Evolutionary conservation across 2,797 vertebrate species (phyloP).

Genomic region (Allobates femoralis): DNA sequence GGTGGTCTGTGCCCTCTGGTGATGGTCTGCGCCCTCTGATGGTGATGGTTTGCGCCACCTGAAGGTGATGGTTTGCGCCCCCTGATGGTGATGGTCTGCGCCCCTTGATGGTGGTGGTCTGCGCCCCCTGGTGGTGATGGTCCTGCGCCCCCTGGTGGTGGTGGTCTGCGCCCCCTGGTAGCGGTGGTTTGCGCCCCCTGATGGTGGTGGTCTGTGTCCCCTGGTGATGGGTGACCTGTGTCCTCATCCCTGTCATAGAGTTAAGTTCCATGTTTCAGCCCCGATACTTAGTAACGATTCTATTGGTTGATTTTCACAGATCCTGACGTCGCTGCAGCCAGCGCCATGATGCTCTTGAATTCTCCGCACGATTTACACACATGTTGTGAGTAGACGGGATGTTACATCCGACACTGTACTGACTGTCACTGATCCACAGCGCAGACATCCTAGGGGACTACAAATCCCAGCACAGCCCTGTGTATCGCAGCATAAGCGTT

Average conservation of each 20-base stretch:
- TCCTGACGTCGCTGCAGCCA: constrained; percentile 82
- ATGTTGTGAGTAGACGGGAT: constrained; percentile 84
- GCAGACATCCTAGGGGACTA: not conserved
- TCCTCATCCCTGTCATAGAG: constrained; percentile 34
- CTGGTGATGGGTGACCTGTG: constrained; percentile 1
- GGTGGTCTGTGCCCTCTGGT: no score
- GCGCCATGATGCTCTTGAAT: constrained; percentile 88
- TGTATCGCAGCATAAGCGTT: not conserved
- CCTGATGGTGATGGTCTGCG: no score
- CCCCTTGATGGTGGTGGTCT: no score
- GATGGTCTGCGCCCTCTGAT: no score
- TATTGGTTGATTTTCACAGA: constrained; percentile 85
- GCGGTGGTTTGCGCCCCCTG: no score
- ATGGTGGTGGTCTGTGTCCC: constrained; percentile 39
- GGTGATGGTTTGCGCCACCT: no score
- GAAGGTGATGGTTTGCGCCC: no score
- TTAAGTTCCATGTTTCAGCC: not conserved
- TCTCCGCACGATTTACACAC: constrained; percentile 75
- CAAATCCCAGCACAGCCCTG: not conserved
- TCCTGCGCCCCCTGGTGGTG: no score
- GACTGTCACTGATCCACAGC: not conserved
- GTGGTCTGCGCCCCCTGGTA: no score
- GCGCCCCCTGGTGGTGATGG: no score
- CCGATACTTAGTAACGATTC: constrained; percentile 80
- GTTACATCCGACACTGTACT: not conserved